Base-by-base conservation (phyloP, 2,888 invertebrate genomes). In the Cremastinae sp. region DNA sequence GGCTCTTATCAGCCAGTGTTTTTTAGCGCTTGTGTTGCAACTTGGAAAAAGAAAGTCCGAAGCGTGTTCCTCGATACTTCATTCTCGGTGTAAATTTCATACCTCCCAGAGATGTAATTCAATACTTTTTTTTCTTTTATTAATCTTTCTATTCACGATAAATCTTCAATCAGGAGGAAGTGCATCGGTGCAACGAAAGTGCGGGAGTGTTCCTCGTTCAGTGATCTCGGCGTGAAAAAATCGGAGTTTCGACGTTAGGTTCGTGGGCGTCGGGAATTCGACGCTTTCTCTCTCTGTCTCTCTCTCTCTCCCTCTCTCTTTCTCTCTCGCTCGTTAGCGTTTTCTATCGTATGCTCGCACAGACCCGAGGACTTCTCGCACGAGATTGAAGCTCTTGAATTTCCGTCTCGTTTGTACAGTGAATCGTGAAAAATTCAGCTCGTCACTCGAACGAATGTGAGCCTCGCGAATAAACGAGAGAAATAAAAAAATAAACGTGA, bases 211-310 rank as follows among this genome's bases (percentile, higher is more conserved):
- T 64, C 20, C 3, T 35, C 8, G 28, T 51, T 22, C 14, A 14
- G 64, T 53, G 64, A 22, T 53, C 53, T 7, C 22, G 22, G 64
- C 41, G 22, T 16, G 28, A 53, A 39, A 51, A 3, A 39, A 58
- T 16, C 9, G n/a, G 35, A 35, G 56, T 66, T 66, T 45, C 45
- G 35, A 22, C 22, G 47, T 14, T 14, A 9, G n/a, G 12, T 41
- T 49, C 39, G 58, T 68, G 58, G 68, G 68, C 68, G 68, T 68
- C 68, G 49, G 39, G 20, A 39, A 49, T 16, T 49, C 16, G 35
- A 35, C 47, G 20, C 56, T 37, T 12, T 20, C 28, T 35, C 22
- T 10, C 1, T 53, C 39, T 4, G 20, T 14, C 56, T 39, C 62
- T 9, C 35, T 43, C 28, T 58, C 56, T 59, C 66, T 49, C 51